Base-by-base conservation (phyloP, 2,797 vertebrate species). In the Triplophysa yarkandensis region DNA sequence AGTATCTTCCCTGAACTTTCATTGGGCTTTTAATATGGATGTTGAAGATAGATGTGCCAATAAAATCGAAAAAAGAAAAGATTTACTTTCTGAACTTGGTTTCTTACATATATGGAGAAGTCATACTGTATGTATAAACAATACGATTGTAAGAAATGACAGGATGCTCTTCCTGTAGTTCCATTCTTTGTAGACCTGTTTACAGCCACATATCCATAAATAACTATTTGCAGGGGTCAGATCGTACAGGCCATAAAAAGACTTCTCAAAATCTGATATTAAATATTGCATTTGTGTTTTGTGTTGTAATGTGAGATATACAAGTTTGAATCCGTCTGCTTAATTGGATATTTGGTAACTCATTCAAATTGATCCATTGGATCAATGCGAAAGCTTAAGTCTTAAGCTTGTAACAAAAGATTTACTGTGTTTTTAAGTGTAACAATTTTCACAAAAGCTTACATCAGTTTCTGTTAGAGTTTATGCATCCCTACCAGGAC, bases 111-210 rank as follows among this genome's bases (percentile, higher is more conserved):
- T 48, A 60, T 75, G 44, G 4, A 68, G 1, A 60, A 34, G 28
- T n/a, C n/a, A n/a, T n/a, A 19, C 52, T 17, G 19, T 57, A 34
- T 34, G 19, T 34, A 23, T 17, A 54, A 17, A 72, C 34, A 77
- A 61, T 62, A 46, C 21, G 23, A 8, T 19, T 19, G 11, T 6
- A 23, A 63, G 17, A 13, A 57, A 39, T 43, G 6, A 28, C 77
- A 68, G 71, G 65, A 78, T 63, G 58, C 21, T 63, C 21, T 34
- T 78, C 65, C 48, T 10, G 41, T 57, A 32, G 39, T 10, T 54
- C 27, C 13, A 19, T 68, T 36, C 27, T 61, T 28, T 34, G 2
- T 58, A 28, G 27, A 34, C 44, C 55, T 25, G 71, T 54, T 68
- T 67, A 32, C 64, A 39, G 23, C 6, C 21, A 32, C 43, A 28